Conservation (phyloP, 2,113 vertebrate species). For the Chionodraco myersi region DNA sequence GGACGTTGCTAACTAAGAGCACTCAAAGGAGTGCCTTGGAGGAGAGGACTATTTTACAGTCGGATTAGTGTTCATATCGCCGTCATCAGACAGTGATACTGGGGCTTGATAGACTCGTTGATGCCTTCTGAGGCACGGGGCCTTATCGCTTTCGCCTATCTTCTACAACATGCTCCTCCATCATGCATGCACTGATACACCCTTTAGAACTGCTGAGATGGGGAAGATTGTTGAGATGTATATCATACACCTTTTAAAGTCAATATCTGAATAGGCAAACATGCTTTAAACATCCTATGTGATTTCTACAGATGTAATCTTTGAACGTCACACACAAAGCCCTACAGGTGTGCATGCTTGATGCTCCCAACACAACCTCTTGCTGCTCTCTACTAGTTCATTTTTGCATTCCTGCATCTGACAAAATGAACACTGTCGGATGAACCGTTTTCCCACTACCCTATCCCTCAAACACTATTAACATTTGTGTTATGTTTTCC, state of each 20-base stretch:
- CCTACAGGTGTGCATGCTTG: constrained; percentile 8
- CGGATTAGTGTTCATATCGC: constrained; percentile 81
- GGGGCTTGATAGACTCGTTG: constrained; percentile 75
- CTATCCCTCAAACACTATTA: constrained; percentile 43
- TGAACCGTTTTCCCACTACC: constrained; percentile 29
- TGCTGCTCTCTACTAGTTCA: constrained; percentile 8
- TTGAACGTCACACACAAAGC: background rate
- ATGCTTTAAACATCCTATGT: background rate
- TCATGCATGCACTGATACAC: constrained; percentile 57
- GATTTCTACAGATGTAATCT: background rate
- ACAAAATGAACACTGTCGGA: constrained; percentile 67
- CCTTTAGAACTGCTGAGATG: constrained; percentile 76
- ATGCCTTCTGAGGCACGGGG: constrained; percentile 68
- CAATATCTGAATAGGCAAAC: constrained; percentile 17
- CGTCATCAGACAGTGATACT: constrained; percentile 73
- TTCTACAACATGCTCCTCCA: constrained; percentile 75
- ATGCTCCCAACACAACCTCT: background rate
- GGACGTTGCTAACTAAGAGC: constrained; percentile 63
- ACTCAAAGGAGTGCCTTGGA: constrained; percentile 72
- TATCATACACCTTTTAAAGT: constrained; percentile 42
- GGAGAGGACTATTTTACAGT: constrained; percentile 78
- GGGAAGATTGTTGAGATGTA: constrained; percentile 72
- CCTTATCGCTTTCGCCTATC: constrained; percentile 79
- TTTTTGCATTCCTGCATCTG: constrained; percentile 52
- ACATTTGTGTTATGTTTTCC: constrained; percentile 76